A percentile compares a stretch with the other conserved stretches of the same genome.
Evolutionary conservation across 2,888 invertebrate species (phyloP).

Genomic region (Prenolepis imparis): DNA sequence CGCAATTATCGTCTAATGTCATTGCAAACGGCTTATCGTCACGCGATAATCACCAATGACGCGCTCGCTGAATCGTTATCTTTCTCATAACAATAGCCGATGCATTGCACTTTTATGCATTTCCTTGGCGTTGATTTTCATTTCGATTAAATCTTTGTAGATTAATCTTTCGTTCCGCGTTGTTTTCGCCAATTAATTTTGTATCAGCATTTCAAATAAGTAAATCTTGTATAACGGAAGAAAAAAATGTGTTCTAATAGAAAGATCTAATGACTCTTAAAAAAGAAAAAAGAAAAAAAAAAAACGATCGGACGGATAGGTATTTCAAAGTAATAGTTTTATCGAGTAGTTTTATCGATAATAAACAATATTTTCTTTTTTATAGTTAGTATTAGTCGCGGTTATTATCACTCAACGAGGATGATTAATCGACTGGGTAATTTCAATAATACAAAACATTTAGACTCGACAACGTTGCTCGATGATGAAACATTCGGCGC

Average conservation of each 20-base stretch:
- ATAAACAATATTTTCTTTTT: constrained; percentile 28
- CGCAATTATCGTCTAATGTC: constrained; percentile 71
- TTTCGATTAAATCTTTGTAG: background rate
- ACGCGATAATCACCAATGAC: constrained; percentile 53
- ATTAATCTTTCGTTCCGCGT: background rate
- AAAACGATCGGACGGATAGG: background rate
- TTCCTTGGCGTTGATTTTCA: background rate
- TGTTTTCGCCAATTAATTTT: background rate
- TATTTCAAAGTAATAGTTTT: constrained; percentile 1
- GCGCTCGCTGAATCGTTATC: constrained; percentile 30
- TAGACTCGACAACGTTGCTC: constrained; percentile 39
- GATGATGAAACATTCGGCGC: constrained; percentile 65
- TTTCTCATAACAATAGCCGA: constrained; percentile 35
- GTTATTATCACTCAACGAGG: constrained; percentile 43
- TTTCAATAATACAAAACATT: constrained; percentile 76
- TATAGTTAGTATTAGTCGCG: constrained; percentile 3
- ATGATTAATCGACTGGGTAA: constrained; percentile 70
- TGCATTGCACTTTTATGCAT: constrained; percentile 45
- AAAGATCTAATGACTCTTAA: background rate
- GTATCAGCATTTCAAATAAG: background rate
- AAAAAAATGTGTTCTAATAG: background rate
- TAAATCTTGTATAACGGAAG: background rate
- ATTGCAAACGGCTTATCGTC: constrained; percentile 59
- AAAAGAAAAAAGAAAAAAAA: too few relatives aligned
- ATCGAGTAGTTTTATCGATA: background rate